phyloP scores from a whole-genome alignment of 2,113 vertebrate genomes.

The Pituophis catenifer region DNA sequence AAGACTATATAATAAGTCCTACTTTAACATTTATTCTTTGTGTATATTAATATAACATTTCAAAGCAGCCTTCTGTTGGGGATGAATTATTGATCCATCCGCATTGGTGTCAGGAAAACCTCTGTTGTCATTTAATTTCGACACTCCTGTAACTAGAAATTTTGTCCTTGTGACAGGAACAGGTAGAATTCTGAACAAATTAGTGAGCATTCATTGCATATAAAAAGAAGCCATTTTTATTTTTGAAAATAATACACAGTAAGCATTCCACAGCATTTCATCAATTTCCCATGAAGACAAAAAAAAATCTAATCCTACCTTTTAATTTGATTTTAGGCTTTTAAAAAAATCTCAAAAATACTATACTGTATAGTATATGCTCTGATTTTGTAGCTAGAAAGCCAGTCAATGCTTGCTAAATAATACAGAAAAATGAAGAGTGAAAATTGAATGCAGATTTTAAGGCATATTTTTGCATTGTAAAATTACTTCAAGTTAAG shows the following conservation, averaged over 20 bases:
- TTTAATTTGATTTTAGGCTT: not conserved
- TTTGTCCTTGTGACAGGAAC: not conserved
- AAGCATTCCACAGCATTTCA: not conserved
- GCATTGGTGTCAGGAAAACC: not conserved
- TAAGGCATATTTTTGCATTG: not conserved
- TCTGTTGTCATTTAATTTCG: not conserved
- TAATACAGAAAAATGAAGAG: not conserved
- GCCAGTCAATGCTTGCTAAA: not conserved
- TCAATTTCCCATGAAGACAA: not conserved
- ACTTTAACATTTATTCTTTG: too few species aligned
- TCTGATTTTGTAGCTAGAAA: not conserved
- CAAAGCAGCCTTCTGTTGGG: too few species aligned
- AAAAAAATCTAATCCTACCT: not conserved
- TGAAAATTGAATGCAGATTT: not conserved
- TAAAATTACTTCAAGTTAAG: not conserved
- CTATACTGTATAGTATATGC: not conserved
- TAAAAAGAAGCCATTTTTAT: not conserved
- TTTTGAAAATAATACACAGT: not conserved
- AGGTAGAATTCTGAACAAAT: not conserved
- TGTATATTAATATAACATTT: too few species aligned
- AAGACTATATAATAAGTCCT: too few species aligned
- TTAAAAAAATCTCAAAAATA: not conserved
- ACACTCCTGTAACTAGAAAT: not conserved
- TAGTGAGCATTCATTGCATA: not conserved
- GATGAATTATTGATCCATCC: not conserved